phyloP scores from a whole-genome alignment of 2,113 vertebrate species.

The Microtus richardsoni region DNA sequence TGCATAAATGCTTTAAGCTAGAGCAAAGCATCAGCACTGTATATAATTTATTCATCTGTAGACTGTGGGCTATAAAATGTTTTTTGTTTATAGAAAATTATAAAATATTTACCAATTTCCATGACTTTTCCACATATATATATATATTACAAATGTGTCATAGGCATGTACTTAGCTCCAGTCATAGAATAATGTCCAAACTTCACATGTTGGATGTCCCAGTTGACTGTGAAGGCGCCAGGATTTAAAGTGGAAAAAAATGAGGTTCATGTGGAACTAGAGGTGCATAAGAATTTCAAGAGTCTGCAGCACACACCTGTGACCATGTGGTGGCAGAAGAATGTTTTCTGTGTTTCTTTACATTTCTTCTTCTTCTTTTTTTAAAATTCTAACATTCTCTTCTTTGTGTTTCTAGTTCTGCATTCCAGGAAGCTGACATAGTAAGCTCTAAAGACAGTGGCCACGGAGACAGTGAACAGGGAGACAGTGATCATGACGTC shows the following conservation, averaged over 20 bases:
- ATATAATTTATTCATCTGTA: background rate
- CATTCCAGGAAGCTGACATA: constrained; percentile 98
- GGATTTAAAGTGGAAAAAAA: constrained; percentile 58
- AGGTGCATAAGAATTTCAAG: constrained; percentile 9
- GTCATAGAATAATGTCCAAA: background rate
- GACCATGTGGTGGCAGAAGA: constrained; percentile 91
- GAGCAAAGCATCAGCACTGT: background rate
- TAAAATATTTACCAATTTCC: background rate
- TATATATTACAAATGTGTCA: background rate
- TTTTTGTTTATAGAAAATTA: background rate
- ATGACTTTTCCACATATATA: background rate
- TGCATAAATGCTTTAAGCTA: background rate
- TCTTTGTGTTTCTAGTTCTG: constrained; percentile 90
- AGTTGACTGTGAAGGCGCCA: background rate
- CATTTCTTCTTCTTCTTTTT: constrained; percentile 58
- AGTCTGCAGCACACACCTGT: constrained; percentile 85
- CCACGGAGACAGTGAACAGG: constrained; percentile 99
- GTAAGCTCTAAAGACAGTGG: constrained; percentile 99
- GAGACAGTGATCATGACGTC: constrained; percentile 99
- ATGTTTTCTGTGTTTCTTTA: constrained; percentile 85
- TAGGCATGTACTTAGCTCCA: background rate
- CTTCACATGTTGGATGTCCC: background rate
- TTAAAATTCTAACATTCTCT: constrained; percentile 81
- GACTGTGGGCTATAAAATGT: background rate
- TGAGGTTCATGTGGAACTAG: constrained; percentile 44